Base-by-base conservation (phyloP, 2,113 vertebrate species). In the Glaucidium brasilianum region DNA sequence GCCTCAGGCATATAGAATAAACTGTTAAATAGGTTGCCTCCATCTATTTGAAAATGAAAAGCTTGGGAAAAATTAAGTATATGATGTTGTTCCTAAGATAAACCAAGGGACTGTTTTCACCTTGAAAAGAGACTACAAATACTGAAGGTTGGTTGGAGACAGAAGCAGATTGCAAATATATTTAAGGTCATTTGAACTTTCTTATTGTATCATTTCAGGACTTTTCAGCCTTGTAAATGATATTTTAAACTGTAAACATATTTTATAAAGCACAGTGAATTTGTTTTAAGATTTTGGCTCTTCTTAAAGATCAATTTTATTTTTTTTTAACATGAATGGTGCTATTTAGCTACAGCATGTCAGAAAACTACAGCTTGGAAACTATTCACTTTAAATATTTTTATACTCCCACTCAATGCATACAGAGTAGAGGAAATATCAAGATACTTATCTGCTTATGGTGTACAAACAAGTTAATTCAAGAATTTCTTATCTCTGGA, bases 11-110 rank as follows among this genome's bases (percentile, higher is more conserved):
- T 98, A 97, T 98, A 98, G 98, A 98, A 98, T 98, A 98, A 98
- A 98, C 97, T 98, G 98, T 99, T 99, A 98, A 98, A 99, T 98
- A 98, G 98, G 98, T 98, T 98, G 97, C 98, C 97, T 98, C 99
- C 98, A 98, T 99, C 98, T 99, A 98, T 98, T 98, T 98, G 98
- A 98, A 98, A 99, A 99, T 99, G 99, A 99, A 99, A 99, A 99
- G 98, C 98, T 98, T 97, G 98, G 98, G 98, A 96, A 96, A 97
- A 97, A 97, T 97, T 97, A 97, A 97, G 96, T 92, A 25, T 97
- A 97, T 92, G 98, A 98, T 98, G 98, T 96, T 97, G 97, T 97
- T 96, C 97, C 97, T 94, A 95, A 94, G 98, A 99, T 98, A 99
- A 99, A 98, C 97, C 83, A 64, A 96, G 95, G 96, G 97, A 91